Conservation (phyloP, 1,140 invertebrate genomes). For the Trichonephila clavipes region DNA sequence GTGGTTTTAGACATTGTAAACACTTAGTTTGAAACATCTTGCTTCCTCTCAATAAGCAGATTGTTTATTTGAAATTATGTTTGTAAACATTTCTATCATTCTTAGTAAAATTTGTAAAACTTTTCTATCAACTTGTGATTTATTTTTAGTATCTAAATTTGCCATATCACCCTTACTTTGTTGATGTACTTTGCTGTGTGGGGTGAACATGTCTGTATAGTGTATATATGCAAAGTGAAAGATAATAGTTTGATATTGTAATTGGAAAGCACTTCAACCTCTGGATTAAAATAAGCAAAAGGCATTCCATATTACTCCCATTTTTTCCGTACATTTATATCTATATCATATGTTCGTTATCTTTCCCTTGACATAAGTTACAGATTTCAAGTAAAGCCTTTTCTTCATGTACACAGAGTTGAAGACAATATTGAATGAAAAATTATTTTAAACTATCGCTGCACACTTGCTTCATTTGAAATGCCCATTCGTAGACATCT, state of each 20-base stretch:
- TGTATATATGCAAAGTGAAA: slow-evolving; percentile 64
- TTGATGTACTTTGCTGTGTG: slow-evolving; percentile 65
- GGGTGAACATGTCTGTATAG: slow-evolving; percentile 57
- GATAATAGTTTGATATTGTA: slow-evolving; percentile 58
- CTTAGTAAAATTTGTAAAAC: slow-evolving; percentile 66
- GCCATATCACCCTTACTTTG: not conserved
- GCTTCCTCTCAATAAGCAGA: slow-evolving; percentile 19
- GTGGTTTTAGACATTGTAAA: slow-evolving; percentile 50
- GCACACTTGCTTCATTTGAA: slow-evolving; percentile 32
- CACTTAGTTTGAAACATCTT: slow-evolving; percentile 20
- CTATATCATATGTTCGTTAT: slow-evolving; percentile 13
- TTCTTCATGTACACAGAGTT: not conserved
- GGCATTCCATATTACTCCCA: slow-evolving; percentile 22
- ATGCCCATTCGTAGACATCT: slow-evolving; percentile 23
- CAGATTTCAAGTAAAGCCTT: not conserved
- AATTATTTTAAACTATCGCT: slow-evolving; percentile 26
- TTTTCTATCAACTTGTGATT: slow-evolving; percentile 34
- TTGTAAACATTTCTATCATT: slow-evolving; percentile 49
- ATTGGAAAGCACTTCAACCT: slow-evolving; percentile 53
- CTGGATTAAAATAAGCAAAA: slow-evolving; percentile 42
- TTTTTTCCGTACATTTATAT: slow-evolving; percentile 20
- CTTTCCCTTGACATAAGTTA: not conserved
- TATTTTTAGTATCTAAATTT: not conserved
- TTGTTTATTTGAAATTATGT: slow-evolving; percentile 37
- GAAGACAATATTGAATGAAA: not conserved